These are phyloP conservation scores for Acipenser transmontanus DNA, from an alignment of 2,797 vertebrate species.

Conservation along the genomic window DNA sequence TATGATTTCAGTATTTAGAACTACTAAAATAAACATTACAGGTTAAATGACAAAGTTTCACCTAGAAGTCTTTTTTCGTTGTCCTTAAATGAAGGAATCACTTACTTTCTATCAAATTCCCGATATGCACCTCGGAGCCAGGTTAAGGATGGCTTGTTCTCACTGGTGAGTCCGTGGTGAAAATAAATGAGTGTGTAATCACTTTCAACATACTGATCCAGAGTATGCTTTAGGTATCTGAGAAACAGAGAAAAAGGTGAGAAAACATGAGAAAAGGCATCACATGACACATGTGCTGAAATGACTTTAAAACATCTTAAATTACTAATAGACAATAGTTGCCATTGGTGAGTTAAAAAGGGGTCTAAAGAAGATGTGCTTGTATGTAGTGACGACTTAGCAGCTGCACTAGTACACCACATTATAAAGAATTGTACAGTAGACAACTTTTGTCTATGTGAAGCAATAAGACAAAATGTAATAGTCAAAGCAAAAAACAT, in stretches of 20 bases:
- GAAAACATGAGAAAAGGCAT: neutral
- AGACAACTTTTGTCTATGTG: no score
- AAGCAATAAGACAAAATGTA: neutral
- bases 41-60: no score
- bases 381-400: no score
- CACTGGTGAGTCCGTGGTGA: conserved; percentile 88
- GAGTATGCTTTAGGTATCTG: conserved; percentile 91
- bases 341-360: no score
- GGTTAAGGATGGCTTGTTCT: conserved; percentile 88
- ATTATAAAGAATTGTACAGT: no score
- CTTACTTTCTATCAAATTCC: conserved; percentile 96
- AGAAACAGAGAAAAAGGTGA: neutral
- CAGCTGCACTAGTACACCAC: no score
- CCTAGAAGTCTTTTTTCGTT: no score
- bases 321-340: no score
- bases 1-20: no score
- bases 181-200: conserved; percentile 95
- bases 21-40: no score
- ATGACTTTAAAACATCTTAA: no score
- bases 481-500: neutral
- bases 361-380: no score
- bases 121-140: conserved; percentile 92
- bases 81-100: conserved; percentile 7
- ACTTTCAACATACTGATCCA: conserved; percentile 97
- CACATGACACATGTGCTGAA: neutral